Conservation (phyloP, 1,140 invertebrate genomes). For the Psilanteris sp. region DNA sequence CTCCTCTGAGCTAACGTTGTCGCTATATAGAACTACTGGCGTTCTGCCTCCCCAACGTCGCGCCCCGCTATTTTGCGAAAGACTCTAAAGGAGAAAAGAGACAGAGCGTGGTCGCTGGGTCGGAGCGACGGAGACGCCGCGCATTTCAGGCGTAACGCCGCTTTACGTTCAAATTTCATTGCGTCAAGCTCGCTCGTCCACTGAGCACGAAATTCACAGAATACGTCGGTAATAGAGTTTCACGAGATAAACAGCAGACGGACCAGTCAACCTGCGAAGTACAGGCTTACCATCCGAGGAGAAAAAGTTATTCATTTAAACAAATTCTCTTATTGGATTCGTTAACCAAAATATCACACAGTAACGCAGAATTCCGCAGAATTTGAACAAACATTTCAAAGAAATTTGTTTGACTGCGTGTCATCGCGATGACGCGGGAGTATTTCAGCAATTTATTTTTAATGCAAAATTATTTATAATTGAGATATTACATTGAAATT, state of each 20-base stretch:
- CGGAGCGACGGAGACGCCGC: constrained; percentile 7
- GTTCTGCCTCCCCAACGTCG: constrained; percentile 9
- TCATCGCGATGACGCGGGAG: no score
- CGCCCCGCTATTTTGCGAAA: constrained; percentile 30
- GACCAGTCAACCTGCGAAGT: constrained; percentile 15
- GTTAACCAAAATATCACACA: neutral
- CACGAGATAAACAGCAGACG: constrained; percentile 57
- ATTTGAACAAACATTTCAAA: no score
- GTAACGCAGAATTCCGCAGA: no score
- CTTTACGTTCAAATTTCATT: constrained; percentile 75
- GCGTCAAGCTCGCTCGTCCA: constrained; percentile 69
- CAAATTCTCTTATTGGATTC: neutral
- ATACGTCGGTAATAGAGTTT: constrained; percentile 77
- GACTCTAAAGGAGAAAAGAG: constrained; percentile 25
- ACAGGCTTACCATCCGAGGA: constrained; percentile 51
- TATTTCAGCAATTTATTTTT: no score
- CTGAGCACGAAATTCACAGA: constrained; percentile 70
- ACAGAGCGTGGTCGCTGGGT: neutral
- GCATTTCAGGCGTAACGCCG: constrained; percentile 48
- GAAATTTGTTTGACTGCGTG: no score
- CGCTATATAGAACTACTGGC: constrained; percentile 22
- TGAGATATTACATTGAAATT: no score
- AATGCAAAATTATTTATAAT: no score
- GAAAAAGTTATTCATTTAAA: constrained; percentile 21
- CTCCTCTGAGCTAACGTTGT: constrained; percentile 38